Evolutionary conservation across 2,797 vertebrate species (phyloP).

Genomic region (Phataginus tetradactyla): DNA sequence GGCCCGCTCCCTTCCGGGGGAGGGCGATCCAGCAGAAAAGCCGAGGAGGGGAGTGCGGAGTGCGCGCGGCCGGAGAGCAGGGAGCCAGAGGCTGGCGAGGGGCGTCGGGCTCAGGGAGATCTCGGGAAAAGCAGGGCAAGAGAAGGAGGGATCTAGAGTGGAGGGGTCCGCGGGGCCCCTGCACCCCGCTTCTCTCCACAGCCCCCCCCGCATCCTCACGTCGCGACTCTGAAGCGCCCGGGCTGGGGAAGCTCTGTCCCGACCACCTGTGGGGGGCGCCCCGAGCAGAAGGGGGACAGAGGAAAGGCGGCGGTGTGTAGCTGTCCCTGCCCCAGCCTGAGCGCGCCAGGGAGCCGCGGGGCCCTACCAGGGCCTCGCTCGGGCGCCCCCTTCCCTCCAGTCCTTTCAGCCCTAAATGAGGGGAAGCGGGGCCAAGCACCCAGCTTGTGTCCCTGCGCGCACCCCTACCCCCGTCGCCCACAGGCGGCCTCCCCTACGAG

Average conservation of each 20-base stretch:
- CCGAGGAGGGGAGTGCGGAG: not conserved
- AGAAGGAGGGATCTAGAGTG: not conserved
- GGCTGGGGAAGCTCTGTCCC: not conserved
- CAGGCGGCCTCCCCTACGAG: not conserved
- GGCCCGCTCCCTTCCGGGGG: constrained; percentile 80
- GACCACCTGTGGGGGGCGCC: not conserved
- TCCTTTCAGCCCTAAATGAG: not conserved
- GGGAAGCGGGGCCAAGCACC: not conserved
- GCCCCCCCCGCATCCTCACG: not conserved
- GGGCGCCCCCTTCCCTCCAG: not conserved
- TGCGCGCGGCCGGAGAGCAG: not conserved
- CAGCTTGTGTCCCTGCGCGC: not conserved
- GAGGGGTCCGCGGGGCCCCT: constrained; percentile 49
- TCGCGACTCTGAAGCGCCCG: not conserved
- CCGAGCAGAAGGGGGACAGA: not conserved
- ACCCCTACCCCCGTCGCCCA: not conserved
- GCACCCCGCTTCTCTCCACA: not conserved
- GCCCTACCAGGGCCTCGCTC: not conserved
- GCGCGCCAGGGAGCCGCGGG: not conserved
- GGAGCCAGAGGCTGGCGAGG: not conserved
- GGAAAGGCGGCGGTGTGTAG: accelerated
- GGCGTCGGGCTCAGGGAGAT: not conserved
- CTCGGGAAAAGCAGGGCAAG: not conserved
- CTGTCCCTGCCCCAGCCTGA: not conserved
- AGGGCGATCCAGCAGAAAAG: constrained; percentile 71